phyloP scores from a whole-genome alignment of 2,113 vertebrate genomes.

The Gallinago paraguaiae region DNA sequence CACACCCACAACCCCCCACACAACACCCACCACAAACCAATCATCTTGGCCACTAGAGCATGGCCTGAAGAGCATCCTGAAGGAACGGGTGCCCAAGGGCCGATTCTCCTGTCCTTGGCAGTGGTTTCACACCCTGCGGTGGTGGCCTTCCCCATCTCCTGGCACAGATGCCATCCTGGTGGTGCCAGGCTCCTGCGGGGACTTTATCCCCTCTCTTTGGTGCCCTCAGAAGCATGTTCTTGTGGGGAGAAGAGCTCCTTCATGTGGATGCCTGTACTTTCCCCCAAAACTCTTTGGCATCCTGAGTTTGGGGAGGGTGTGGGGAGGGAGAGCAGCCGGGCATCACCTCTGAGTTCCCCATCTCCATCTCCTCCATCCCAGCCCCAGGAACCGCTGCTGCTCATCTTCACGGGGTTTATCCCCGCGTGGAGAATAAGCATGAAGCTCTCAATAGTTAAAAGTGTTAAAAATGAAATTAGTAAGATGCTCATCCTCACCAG shows the following conservation, averaged over 20 bases:
- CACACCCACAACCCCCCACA: too few species aligned
- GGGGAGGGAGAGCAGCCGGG: neutral
- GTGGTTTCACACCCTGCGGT: neutral
- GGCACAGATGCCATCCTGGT: neutral
- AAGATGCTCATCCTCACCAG: neutral
- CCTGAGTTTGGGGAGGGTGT: neutral
- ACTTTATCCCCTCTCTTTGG: neutral
- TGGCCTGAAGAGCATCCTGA: neutral
- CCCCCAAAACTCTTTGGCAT: neutral
- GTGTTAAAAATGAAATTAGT: fast-evolving
- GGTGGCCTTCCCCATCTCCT: neutral
- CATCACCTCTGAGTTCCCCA: too few species aligned
- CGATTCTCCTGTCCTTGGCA: neutral
- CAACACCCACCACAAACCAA: too few species aligned
- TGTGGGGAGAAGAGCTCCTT: neutral
- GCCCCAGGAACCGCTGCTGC: neutral
- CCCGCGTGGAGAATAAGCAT: fast-evolving
- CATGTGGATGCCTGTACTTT: fast-evolving
- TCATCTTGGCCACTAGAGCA: too few species aligned
- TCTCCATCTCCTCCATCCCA: neutral
- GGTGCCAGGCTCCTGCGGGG: neutral
- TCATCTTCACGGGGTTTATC: fast-evolving
- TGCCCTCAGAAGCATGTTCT: fast-evolving
- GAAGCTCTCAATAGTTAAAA: neutral
- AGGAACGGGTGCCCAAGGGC: neutral